These are phyloP conservation scores for Lytechinus variegatus DNA, from an alignment of 35 echinoderm and acorn worm genomes.

Conservation along the genomic window DNA sequence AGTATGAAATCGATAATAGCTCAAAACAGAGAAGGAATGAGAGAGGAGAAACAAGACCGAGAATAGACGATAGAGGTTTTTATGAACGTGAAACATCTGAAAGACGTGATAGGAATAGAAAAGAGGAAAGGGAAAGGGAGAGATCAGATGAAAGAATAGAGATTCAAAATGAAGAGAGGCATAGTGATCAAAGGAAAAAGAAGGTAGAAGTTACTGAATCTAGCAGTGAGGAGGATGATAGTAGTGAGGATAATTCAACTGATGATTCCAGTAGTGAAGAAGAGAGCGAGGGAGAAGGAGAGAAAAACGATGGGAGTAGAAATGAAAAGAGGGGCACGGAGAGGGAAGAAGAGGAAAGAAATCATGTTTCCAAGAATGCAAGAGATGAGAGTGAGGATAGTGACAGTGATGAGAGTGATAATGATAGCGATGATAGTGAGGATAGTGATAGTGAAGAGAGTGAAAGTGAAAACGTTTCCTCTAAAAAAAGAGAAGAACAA, in stretches of 20 bases:
- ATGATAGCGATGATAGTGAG: not conserved
- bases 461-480: not conserved
- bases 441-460: not conserved
- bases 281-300: not conserved
- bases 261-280: conserved; percentile 5
- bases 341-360: not conserved
- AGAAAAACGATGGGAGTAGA: not conserved
- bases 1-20: not conserved
- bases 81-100: not conserved
- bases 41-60: not conserved
- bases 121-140: not conserved
- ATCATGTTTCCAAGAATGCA: not conserved
- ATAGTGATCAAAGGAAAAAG: not conserved
- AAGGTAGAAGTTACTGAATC: not conserved
- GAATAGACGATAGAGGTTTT: not conserved
- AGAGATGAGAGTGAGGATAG: not conserved
- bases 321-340: not conserved
- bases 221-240: not conserved
- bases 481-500: not conserved
- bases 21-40: not conserved
- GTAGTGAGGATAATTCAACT: not conserved
- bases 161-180: too few relatives aligned
- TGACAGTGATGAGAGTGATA: not conserved
- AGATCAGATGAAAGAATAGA: not conserved
- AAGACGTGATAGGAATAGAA: conserved; percentile 7